Base-by-base conservation (phyloP, 2,888 invertebrate species). In the Crocallis elinguaria region DNA sequence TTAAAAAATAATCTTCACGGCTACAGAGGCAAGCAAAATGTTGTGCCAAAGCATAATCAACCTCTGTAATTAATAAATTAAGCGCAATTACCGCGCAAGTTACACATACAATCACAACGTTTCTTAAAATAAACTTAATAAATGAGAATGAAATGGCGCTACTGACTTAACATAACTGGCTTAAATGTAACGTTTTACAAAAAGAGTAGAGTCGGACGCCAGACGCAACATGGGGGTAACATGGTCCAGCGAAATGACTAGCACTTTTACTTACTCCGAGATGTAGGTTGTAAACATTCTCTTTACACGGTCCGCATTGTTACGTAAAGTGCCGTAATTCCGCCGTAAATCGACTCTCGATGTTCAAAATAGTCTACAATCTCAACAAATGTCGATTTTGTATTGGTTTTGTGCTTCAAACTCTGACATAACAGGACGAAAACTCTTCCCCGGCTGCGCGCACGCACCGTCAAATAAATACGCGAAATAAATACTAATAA, bases 341-440 rank as follows among this genome's bases (percentile, higher is more conserved):
- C 72, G 69, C 66, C 43, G 32, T 21, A 51, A 49, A 48, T 42
- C 43, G 50, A 49, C 58, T 49, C 41, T 21, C 12, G 13, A 17
- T 14, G 32, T 13, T 30, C 21, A 27, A 23, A 29, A 12, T 83
- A 90, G 89, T 77, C 88, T 88, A 86, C 85, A 68, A 76, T 82
- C 84, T 68, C 79, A 73, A 66, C 58, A 67, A 75, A 86, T 86
- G 89, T 87, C 88, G 89, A 89, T 82, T 88, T 90, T 89, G 89
- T 75, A 77, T 70, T 72, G 64, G 62, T 69, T 85, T 90, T 90
- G 90, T 90, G 90, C 90, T 77, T 75, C 88, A 89, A 90, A 90
- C 89, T 90, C 88, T 70, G 79, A 90, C 90, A 88, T 81, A 79
- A 77, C 71, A 69, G 74, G 82, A 84, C 74, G 82, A 82, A 86